phyloP scores from a whole-genome alignment of 2,113 vertebrate species.

The Neodontobutis hainanensis region DNA sequence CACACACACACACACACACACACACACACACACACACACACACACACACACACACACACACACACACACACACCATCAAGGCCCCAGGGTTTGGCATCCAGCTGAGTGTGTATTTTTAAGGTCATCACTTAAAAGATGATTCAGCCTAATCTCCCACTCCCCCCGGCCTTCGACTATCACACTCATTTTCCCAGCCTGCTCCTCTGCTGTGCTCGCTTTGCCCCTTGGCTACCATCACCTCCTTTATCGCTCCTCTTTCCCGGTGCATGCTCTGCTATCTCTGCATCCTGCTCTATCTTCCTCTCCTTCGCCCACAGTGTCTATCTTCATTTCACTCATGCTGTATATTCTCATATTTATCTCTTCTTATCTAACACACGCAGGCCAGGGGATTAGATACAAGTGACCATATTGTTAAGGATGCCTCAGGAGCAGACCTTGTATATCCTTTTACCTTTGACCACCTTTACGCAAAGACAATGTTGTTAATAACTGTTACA shows the following conservation, averaged over 20 bases:
- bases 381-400: slow-evolving; percentile 33
- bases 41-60: slow-evolving; percentile 16
- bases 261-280: slow-evolving; percentile 38
- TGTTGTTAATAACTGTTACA: no score
- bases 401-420: slow-evolving; percentile 21
- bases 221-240: slow-evolving; percentile 57
- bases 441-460: slow-evolving; percentile 18
- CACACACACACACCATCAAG: slow-evolving; percentile 21
- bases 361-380: slow-evolving; percentile 53
- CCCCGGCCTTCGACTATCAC: slow-evolving; percentile 54
- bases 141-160: slow-evolving; percentile 69
- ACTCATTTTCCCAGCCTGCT: slow-evolving; percentile 49
- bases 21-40: neutral
- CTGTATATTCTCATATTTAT: slow-evolving; percentile 51
- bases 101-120: slow-evolving; percentile 73
- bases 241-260: slow-evolving; percentile 59
- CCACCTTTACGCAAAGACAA: no score
- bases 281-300: slow-evolving; percentile 31
- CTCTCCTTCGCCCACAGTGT: slow-evolving; percentile 17
- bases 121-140: slow-evolving; percentile 77
- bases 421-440: slow-evolving; percentile 18
- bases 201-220: slow-evolving; percentile 27
- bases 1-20: slow-evolving; percentile 13
- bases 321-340: slow-evolving; percentile 46
- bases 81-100: slow-evolving; percentile 51